Base-by-base conservation (phyloP, 2,888 invertebrate species). In the Drosophila mercatorum region DNA sequence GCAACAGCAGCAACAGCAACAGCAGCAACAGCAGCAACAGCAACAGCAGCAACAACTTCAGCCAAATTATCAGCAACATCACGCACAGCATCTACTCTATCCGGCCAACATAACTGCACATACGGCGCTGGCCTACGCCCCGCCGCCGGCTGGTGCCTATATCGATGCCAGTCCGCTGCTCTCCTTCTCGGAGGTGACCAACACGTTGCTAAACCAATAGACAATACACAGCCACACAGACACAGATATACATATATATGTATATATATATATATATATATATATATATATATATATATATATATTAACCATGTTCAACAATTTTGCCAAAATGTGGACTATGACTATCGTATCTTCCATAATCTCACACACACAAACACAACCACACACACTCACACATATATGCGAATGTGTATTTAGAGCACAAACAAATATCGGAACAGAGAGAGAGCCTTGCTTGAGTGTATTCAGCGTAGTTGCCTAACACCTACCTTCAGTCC, bases 151-250 rank as follows among this genome's bases (percentile, higher is more conserved):
- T 12, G 88, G 89, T 7, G 87, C 90, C 31, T 93, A 94, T 90
- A 93, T 93, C 93, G 94, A 94, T 94, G 94, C 95, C 94, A 95
- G 95, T 95, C 95, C 95, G 94, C 89, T 95, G 94, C 91, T 95
- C 94, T 95, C 96, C 94, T 95, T 96, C 94, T 95, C 95, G 93
- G 95, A 96, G 94, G 96, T 96, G 94, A 96, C 96, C 91, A 95
- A 96, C 93, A 95, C 96, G 88, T 92, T 96, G 91, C 94, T 96
- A 92, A 95, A 95, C 92, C 95, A 95, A 92, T 95, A 93, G 91
- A 52, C 59, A 47, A 22, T 22, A 12, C 41, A 41, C 41, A 5
- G n/a, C n/a, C 36, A 38, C 5, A 40, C n/a, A 38, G 28, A 58
- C 11, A 28, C 38, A 55, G 4, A 47, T 22, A 31, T 26, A 49